phyloP scores from a whole-genome alignment of 2,888 invertebrate genomes.

The Acanthacorydalis orientalis region DNA sequence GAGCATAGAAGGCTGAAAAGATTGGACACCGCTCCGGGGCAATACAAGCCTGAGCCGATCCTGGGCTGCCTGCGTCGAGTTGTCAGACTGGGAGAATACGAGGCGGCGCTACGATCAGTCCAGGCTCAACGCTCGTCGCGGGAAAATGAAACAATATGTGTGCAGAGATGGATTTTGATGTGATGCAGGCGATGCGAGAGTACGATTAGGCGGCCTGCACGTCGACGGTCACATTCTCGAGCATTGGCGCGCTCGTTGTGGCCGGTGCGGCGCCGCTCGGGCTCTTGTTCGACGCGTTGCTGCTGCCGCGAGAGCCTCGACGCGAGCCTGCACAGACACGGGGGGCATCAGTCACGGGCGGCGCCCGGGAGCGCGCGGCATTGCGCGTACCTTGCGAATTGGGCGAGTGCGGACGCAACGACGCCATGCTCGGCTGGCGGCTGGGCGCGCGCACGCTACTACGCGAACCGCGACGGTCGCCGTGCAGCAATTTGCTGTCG shows the following conservation, averaged over 20 bases:
- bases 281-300: slow-evolving; percentile 57
- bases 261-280: slow-evolving; percentile 17
- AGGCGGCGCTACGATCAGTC: too few relatives aligned
- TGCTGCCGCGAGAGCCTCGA: slow-evolving; percentile 59
- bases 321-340: slow-evolving; percentile 29
- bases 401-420: slow-evolving; percentile 65
- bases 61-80: too few relatives aligned
- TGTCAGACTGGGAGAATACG: too few relatives aligned
- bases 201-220: slow-evolving; percentile 50
- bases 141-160: neutral
- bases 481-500: slow-evolving; percentile 64
- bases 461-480: slow-evolving; percentile 64
- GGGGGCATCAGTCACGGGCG: slow-evolving; percentile 4
- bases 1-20: too few relatives aligned
- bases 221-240: slow-evolving; percentile 58
- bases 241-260: slow-evolving; percentile 25
- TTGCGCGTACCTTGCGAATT: slow-evolving; percentile 42
- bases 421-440: slow-evolving; percentile 72
- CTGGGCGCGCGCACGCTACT: slow-evolving; percentile 67
- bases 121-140: neutral
- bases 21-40: too few relatives aligned
- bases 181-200: slow-evolving; percentile 9
- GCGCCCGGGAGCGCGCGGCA: slow-evolving; percentile 6
- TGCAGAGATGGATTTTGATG: neutral
- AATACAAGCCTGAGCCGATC: too few relatives aligned